Conservation (phyloP, 2,797 vertebrate genomes). For the Phaenicophaeus curvirostris region DNA sequence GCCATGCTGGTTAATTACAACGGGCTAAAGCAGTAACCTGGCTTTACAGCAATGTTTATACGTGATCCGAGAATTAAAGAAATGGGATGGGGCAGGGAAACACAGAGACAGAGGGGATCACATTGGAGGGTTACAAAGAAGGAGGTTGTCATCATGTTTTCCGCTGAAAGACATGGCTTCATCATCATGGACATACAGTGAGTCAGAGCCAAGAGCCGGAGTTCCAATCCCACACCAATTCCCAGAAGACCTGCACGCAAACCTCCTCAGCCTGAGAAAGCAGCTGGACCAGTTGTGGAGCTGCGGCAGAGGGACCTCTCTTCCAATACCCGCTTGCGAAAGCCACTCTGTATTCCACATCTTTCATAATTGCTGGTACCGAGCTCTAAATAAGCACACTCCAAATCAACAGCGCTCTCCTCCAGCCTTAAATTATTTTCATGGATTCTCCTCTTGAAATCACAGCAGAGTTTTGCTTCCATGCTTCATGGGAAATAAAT, state of each 20-base stretch:
- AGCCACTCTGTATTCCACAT: not conserved
- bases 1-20: not conserved
- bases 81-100: not conserved
- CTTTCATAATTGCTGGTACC: not conserved
- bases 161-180: not conserved
- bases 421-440: not conserved
- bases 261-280: not conserved
- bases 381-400: not conserved
- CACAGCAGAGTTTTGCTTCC: not conserved
- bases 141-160: not conserved
- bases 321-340: not conserved
- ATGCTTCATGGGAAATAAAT: not conserved
- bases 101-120: not conserved
- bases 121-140: not conserved
- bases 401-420: not conserved
- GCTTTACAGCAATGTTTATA: not conserved
- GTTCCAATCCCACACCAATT: accelerated
- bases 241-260: not conserved
- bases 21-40: not conserved
- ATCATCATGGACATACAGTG: accelerated
- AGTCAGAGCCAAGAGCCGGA: not conserved
- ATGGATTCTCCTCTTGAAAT: not conserved
- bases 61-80: not conserved
- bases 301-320: not conserved
- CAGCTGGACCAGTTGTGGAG: not conserved